Evolutionary conservation across 2,888 invertebrate genomes (phyloP).

Genomic region (Rhynchonema sp.): DNA sequence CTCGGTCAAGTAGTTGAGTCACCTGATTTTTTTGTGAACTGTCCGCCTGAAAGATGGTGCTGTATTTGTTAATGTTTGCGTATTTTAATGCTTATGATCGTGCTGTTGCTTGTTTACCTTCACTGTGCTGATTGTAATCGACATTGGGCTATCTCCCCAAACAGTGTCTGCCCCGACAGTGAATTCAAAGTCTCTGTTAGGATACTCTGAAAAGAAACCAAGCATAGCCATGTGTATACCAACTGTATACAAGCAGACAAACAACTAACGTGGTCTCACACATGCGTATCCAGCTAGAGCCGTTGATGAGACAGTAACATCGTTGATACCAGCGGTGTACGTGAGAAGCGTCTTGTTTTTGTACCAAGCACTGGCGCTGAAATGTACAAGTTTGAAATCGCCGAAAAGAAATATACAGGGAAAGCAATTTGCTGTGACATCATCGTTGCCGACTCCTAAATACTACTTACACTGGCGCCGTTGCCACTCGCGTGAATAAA

Average conservation of each 20-base stretch:
- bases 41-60: no score
- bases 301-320: no score
- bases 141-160: background rate
- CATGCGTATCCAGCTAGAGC: background rate
- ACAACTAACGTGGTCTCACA: background rate
- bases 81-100: no score
- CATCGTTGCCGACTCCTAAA: no score
- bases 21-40: background rate
- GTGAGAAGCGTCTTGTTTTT: background rate
- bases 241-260: background rate
- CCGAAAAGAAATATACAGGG: no score
- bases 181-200: background rate
- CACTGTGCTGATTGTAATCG: background rate
- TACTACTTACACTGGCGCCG: no score
- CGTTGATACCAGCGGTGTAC: background rate
- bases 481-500: no score
- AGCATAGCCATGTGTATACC: background rate
- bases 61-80: no score
- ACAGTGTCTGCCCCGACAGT: background rate
- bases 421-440: no score
- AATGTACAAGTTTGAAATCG: background rate
- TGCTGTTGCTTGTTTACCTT: no score
- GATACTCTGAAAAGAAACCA: background rate
- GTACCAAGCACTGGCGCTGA: background rate
- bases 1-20: background rate